phyloP scores from a whole-genome alignment of 2,113 vertebrate genomes.

The Caracal caracal region DNA sequence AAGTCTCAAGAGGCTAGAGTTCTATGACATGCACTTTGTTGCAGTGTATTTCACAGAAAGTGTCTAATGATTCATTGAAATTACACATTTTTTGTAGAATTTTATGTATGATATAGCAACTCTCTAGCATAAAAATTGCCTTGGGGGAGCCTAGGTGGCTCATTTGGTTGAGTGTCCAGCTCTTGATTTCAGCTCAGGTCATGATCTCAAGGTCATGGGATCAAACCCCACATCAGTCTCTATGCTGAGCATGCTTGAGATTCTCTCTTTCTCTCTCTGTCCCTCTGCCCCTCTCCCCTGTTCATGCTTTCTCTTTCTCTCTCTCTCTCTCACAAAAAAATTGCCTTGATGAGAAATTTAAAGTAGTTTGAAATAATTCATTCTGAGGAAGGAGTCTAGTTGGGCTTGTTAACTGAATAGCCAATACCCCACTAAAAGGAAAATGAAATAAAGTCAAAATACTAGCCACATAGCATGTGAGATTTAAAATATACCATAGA shows the following conservation, averaged over 20 bases:
- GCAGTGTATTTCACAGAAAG: neutral
- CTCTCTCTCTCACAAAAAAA: neutral
- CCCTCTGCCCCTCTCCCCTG: too few species aligned
- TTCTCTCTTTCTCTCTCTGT: too few species aligned
- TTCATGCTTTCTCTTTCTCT: too few species aligned
- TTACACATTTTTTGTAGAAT: neutral
- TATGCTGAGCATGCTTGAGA: too few species aligned
- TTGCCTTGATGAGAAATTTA: constrained; percentile 29
- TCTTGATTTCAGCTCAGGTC: too few species aligned
- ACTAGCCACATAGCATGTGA: neutral
- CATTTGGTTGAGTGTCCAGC: too few species aligned
- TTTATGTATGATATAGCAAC: constrained; percentile 30
- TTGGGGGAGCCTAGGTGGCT: neutral
- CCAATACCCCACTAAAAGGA: neutral
- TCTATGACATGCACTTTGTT: neutral
- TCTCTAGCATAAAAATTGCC: neutral
- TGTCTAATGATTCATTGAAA: constrained; percentile 35
- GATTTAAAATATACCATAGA: neutral
- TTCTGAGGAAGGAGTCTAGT: neutral
- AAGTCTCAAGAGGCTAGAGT: neutral
- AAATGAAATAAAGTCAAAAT: constrained; percentile 28
- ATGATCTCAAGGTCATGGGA: too few species aligned
- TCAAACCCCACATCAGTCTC: too few species aligned
- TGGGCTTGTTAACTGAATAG: neutral
- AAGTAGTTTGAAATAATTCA: neutral